Evolutionary conservation across 2,797 vertebrate genomes (phyloP).

Genomic region (Botia kubotai): DNA sequence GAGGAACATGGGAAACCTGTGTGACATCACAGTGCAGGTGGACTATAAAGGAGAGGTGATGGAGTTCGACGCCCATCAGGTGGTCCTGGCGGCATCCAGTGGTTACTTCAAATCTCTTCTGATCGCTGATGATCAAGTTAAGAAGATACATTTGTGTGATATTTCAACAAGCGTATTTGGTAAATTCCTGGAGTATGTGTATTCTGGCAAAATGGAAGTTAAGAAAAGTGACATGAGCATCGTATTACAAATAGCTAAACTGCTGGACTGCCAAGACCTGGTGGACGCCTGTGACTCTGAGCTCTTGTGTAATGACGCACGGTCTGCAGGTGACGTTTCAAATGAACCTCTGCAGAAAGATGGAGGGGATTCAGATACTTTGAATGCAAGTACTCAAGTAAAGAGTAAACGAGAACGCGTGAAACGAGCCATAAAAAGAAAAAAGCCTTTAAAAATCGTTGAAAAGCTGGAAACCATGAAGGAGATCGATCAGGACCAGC

Average conservation of each 20-base stretch:
- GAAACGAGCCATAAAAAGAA: conserved; percentile 58
- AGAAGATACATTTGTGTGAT: conserved; percentile 81
- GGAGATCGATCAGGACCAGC: conserved; percentile 69
- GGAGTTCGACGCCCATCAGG: conserved; percentile 90
- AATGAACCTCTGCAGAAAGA: conserved; percentile 9
- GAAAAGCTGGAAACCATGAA: conserved; percentile 63
- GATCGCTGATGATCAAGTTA: conserved; percentile 77
- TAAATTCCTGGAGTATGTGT: conserved; percentile 91
- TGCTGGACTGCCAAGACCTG: conserved; percentile 88
- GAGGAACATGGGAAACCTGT: conserved; percentile 85
- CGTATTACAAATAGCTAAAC: conserved; percentile 83
- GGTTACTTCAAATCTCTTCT: conserved; percentile 91
- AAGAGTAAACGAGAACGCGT: conserved; percentile 45
- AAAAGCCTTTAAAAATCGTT: conserved; percentile 44
- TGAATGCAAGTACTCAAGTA: not conserved
- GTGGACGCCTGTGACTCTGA: conserved; percentile 80
- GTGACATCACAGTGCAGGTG: conserved; percentile 89
- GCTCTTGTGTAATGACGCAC: conserved; percentile 48
- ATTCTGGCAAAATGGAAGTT: conserved; percentile 88
- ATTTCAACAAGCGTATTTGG: conserved; percentile 83
- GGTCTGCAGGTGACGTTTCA: not conserved
- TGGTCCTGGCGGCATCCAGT: conserved; percentile 92
- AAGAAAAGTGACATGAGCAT: conserved; percentile 80
- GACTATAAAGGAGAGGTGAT: conserved; percentile 84
- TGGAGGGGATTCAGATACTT: not conserved